Base-by-base conservation (phyloP, 2,888 invertebrate genomes). In the Zaprionus obscuricornis region DNA sequence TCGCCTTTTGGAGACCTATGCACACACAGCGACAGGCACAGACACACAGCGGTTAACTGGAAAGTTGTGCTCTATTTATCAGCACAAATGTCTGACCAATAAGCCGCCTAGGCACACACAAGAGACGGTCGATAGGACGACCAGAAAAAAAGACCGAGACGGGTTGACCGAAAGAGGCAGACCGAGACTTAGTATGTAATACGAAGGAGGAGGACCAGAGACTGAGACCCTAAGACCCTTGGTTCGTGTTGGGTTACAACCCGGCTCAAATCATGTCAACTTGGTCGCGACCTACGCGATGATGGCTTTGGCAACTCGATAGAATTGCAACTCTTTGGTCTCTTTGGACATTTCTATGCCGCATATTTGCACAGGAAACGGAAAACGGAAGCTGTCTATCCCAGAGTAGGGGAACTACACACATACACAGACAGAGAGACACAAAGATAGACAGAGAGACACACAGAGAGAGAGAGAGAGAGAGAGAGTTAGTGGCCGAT, bases 331-430 rank as follows among this genome's bases (percentile, higher is more conserved):
- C 69, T 69, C 63, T 64, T 67, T 68, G 52, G 39, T 18, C 49
- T n/a, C n/a, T n/a, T n/a, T n/a, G n/a, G 2, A 11, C 18, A 11
- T 47, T 46, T 20, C 36, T 18, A 56, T 50, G 20, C 52, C 42
- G 63, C 59, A 74, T 78, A 69, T 78, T 76, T 76, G 60, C 65
- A 75, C 69, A 78, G 78, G 75, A 75, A 78, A 66, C 74, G 69
- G 75, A 58, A 55, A 58, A 22, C 62, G 74, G 66, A 74, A 45
- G 49, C 57, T 33, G 58, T 40, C 17, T 16, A 10, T 43, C 34
- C 33, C 37, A 37, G 39, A n/a, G n/a, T n/a, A n/a, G n/a, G n/a
- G n/a, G n/a, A n/a, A n/a, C n/a, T n/a, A n/a, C n/a, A n/a, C n/a
- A n/a, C n/a, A n/a, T n/a, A n/a, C n/a, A n/a, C n/a, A n/a, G n/a